phyloP scores from a whole-genome alignment of 2,888 invertebrate species.

The Melieria omissa region DNA sequence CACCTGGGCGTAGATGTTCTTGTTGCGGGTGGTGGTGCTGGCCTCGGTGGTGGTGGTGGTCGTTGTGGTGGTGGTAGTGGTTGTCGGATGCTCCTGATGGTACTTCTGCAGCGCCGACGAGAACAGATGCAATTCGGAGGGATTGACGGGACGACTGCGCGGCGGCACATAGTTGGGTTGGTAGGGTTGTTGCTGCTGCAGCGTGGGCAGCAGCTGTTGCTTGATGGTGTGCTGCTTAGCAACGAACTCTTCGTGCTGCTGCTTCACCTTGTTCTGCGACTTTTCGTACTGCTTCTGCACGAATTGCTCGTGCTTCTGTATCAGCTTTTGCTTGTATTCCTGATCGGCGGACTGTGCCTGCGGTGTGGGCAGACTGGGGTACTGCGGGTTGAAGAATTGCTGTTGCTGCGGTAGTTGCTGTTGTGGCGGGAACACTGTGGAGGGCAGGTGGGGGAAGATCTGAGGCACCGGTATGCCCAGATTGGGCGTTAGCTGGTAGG shows the following conservation, averaged over 20 bases:
- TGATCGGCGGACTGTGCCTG: conserved; percentile 68
- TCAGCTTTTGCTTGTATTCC: conserved; percentile 77
- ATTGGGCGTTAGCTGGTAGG: conserved; percentile 54
- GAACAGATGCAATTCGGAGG: conserved; percentile 74
- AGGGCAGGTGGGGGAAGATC: conserved; percentile 52
- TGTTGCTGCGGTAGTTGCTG: conserved; percentile 47
- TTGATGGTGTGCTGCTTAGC: conserved; percentile 77
- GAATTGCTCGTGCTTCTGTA: conserved; percentile 81
- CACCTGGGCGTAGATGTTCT: conserved; percentile 72
- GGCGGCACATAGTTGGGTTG: conserved; percentile 58
- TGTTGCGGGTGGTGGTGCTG: conserved; percentile 68
- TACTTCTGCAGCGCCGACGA: conserved; percentile 75
- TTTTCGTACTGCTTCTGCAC: conserved; percentile 83
- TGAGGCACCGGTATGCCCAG: conserved; percentile 56
- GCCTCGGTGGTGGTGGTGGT: conserved; percentile 70
- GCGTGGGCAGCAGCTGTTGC: conserved; percentile 59
- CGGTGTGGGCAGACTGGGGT: conserved; percentile 38
- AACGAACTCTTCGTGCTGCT: conserved; percentile 77
- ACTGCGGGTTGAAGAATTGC: conserved; percentile 47
- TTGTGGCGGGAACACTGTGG: conserved; percentile 52
- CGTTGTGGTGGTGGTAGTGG: conserved; percentile 76
- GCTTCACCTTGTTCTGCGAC: conserved; percentile 79
- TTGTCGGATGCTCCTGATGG: conserved; percentile 76
- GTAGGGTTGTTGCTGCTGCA: conserved; percentile 61
- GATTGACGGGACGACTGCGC: conserved; percentile 66